Evolutionary conservation across 2,888 invertebrate species (phyloP).

Genomic region (Pelosia muscerda): DNA sequence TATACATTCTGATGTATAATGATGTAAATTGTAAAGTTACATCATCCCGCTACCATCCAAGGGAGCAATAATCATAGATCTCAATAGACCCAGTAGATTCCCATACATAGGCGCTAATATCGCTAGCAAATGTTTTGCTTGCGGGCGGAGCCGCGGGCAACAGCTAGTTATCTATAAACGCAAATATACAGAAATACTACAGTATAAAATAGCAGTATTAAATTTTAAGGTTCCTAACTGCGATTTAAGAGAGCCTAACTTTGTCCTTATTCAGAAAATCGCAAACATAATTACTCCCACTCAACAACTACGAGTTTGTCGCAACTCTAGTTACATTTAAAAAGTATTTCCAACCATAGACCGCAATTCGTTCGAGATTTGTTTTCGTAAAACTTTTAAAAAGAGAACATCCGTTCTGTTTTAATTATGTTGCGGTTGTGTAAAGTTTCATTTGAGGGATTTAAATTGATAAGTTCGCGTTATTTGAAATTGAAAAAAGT

Average conservation of each 20-base stretch:
- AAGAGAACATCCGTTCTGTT: conserved; percentile 11
- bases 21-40: no score
- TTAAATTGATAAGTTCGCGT: background rate
- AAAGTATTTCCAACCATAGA: background rate
- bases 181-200: no score
- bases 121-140: no score
- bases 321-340: background rate
- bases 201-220: background rate
- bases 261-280: background rate
- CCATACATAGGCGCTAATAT: no score
- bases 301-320: background rate
- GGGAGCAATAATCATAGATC: no score
- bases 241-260: background rate
- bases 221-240: background rate
- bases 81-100: no score
- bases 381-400: background rate
- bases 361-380: background rate
- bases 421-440: background rate
- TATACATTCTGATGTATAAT: no score
- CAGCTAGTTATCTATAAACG: no score
- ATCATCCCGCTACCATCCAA: no score
- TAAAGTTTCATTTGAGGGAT: background rate
- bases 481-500: no score
- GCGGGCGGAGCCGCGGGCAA: no score
- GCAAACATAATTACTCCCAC: background rate